A percentile compares a stretch with the other conserved stretches of the same genome.
Evolutionary conservation across 2,113 vertebrate genomes (phyloP).

Genomic region (Burhinus oedicnemus): DNA sequence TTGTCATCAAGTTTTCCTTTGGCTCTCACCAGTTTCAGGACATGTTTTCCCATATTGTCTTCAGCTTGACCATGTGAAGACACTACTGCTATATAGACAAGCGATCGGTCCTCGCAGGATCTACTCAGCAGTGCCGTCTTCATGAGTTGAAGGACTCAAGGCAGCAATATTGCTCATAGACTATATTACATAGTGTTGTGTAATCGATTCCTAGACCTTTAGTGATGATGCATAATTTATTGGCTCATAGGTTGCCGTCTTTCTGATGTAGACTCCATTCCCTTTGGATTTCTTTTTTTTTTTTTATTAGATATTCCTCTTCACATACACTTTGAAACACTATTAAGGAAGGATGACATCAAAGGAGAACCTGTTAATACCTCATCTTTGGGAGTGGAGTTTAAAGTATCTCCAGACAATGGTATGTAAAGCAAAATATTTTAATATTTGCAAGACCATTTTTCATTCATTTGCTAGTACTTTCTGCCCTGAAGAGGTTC

Average conservation of each 20-base stretch:
- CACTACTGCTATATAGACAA: background rate
- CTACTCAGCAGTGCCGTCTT: background rate
- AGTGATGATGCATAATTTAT: background rate
- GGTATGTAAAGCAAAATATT: conserved; percentile 66
- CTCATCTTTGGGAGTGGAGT: conserved; percentile 59
- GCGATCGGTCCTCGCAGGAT: rapidly evolving
- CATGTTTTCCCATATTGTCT: background rate
- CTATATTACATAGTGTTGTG: background rate
- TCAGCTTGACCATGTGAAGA: background rate
- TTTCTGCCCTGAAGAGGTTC: background rate
- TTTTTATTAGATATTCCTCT: conserved; percentile 78
- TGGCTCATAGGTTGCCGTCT: background rate
- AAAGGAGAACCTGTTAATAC: conserved; percentile 72
- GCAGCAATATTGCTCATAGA: background rate
- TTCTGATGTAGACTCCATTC: background rate
- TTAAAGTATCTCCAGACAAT: conserved; percentile 60
- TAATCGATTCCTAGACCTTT: background rate
- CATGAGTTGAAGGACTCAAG: background rate
- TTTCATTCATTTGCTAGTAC: background rate
- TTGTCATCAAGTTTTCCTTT: background rate
- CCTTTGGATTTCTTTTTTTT: background rate
- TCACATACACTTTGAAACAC: conserved; percentile 75
- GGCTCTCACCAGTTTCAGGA: background rate
- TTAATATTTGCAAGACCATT: background rate
- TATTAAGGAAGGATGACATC: conserved; percentile 76